phyloP scores from a whole-genome alignment of 1,140 invertebrate genomes.

The Papilio xuthus region DNA sequence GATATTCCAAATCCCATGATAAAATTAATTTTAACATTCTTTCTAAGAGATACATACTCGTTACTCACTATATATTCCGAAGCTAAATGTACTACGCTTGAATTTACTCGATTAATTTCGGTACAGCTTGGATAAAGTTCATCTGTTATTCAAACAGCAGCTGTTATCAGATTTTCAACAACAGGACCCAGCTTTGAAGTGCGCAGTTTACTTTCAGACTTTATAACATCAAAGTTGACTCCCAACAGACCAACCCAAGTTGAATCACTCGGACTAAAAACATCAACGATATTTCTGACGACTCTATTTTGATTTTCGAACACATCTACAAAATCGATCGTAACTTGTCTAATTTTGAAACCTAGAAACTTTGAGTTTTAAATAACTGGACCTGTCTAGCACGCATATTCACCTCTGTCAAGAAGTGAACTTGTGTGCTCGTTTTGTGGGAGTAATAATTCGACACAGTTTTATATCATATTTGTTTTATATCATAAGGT shows the following conservation, averaged over 20 bases:
- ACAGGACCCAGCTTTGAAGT: neutral
- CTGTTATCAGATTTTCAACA: slow-evolving; percentile 11
- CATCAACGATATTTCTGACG: neutral
- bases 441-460: too few relatives aligned
- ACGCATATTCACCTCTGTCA: too few relatives aligned
- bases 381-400: too few relatives aligned
- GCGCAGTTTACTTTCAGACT: neutral
- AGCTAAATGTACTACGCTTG: neutral
- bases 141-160: slow-evolving; percentile 15
- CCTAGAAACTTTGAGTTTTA: too few relatives aligned
- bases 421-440: too few relatives aligned
- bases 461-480: too few relatives aligned
- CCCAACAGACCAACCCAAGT: neutral
- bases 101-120: slow-evolving; percentile 3
- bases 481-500: too few relatives aligned
- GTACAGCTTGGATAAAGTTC: neutral
- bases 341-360: too few relatives aligned
- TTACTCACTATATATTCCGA: neutral
- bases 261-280: neutral
- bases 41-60: neutral
- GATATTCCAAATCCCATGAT: slow-evolving; percentile 13
- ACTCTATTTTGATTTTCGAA: too few relatives aligned
- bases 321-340: too few relatives aligned
- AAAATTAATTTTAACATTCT: slow-evolving; percentile 15
- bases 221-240: neutral